Conservation (phyloP, 2,113 vertebrate species). For the Pollachius pollachius region DNA sequence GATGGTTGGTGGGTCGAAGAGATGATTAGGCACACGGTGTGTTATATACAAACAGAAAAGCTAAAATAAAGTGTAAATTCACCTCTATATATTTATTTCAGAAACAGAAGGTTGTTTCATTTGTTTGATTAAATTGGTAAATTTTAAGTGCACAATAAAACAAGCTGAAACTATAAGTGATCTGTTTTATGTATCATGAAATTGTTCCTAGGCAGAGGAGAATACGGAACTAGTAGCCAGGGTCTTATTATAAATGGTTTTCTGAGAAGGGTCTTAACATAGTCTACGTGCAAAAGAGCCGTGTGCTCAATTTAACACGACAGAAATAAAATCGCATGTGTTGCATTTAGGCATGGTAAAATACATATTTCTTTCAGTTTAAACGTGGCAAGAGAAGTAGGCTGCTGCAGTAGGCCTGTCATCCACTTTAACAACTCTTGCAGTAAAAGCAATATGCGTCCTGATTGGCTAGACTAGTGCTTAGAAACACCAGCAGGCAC, state of each 20-base stretch:
- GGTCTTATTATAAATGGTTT: constrained; percentile 73
- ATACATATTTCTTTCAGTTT: background rate
- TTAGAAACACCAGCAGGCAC: constrained; percentile 38
- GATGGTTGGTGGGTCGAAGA: background rate
- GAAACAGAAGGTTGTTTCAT: background rate
- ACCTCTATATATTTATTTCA: background rate
- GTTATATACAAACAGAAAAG: background rate
- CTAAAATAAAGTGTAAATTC: background rate
- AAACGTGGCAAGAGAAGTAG: background rate
- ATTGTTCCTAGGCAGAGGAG: constrained; percentile 47
- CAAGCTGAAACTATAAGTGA: constrained; percentile 36
- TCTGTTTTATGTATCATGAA: constrained; percentile 44
- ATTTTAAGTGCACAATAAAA: constrained; percentile 23
- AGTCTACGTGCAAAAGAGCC: constrained; percentile 70
- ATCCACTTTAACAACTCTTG: background rate
- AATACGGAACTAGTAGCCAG: constrained; percentile 66
- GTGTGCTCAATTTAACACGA: constrained; percentile 66
- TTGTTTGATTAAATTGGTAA: background rate
- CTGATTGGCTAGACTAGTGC: constrained; percentile 35
- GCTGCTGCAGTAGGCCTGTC: background rate
- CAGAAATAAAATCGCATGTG: constrained; percentile 62
- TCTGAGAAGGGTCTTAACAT: constrained; percentile 73
- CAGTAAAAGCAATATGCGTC: constrained; percentile 16
- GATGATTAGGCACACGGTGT: background rate
- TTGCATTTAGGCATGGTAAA: constrained; percentile 57